phyloP scores from a whole-genome alignment of 2,113 vertebrate species.

The Prochilodus magdalenae region DNA sequence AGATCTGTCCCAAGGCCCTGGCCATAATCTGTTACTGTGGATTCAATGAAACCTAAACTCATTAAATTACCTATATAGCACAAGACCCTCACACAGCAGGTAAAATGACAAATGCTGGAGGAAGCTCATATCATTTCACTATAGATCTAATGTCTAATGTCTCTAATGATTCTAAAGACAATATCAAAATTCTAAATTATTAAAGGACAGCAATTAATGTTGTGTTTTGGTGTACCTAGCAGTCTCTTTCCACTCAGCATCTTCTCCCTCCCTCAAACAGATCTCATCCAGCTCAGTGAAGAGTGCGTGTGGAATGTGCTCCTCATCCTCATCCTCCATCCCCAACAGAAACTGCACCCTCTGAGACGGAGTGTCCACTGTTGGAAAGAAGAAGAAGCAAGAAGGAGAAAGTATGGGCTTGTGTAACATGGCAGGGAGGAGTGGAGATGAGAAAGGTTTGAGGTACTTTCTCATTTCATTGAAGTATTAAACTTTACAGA shows the following conservation, averaged over 20 bases:
- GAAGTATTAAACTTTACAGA: neutral
- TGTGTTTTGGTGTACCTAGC: slow-evolving; percentile 83
- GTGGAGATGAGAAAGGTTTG: neutral
- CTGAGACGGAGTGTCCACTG: slow-evolving; percentile 93
- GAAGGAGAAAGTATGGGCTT: neutral
- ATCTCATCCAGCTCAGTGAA: slow-evolving; percentile 99
- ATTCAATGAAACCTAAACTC: slow-evolving; percentile 38
- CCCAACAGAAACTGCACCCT: slow-evolving; percentile 98
- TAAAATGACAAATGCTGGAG: slow-evolving; percentile 6
- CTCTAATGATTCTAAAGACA: too few species aligned
- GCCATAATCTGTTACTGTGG: slow-evolving; percentile 31
- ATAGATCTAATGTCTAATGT: slow-evolving; percentile 31
- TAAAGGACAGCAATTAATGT: neutral
- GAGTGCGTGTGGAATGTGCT: slow-evolving; percentile 97
- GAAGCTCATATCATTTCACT: slow-evolving; percentile 1
- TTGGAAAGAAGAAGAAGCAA: neutral
- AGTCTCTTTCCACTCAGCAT: slow-evolving; percentile 97
- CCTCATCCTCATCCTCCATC: slow-evolving; percentile 96
- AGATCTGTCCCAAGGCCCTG: neutral
- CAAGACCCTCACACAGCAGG: neutral
- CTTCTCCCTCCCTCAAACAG: slow-evolving; percentile 94
- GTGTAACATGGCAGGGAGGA: too few species aligned
- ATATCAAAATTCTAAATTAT: too few species aligned
- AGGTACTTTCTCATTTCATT: neutral
- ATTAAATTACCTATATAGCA: slow-evolving; percentile 20